Base-by-base conservation (phyloP, 2,888 invertebrate genomes). In the Timandra comae region DNA sequence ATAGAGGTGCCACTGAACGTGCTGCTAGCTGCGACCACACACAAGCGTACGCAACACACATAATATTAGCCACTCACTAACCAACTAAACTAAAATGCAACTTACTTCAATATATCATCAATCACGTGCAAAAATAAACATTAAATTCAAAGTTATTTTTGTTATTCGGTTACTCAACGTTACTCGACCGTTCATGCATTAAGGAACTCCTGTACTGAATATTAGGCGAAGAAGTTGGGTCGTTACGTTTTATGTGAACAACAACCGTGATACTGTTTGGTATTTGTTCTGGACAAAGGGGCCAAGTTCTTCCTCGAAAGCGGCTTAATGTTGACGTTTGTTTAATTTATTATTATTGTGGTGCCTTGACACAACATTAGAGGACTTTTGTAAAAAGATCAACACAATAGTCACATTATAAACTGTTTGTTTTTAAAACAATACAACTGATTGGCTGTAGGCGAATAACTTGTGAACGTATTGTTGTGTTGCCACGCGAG, bases 1-100 rank as follows among this genome's bases (percentile, higher is more conserved):
- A 91, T 89, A 56, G 90, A 88, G 63, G 88, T 87, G 64, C 87
- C 80, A 79, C 88, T 88, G 84, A 82, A 79, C 52, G 87, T 81
- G 80, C 88, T 88, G 82, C 81, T 74, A 59, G 82, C 84, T 81
- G 78, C 65, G 67, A 70, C 71, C 67, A 66, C 74, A 78, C 73
- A 80, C 61, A 75, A 77, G 79, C 78, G 75, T 72, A 73, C 77
- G 77, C 76, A 71, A 75, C 68, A 78, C 76, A 75, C 52, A 76
- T 68, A n/a, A n/a, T n/a, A 80, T 81, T 81, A 82, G 78, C 77
- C 73, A 78, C 81, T 75, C 77, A 24, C 24, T 10, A 10, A 9
- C 7, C 24, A 9, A 5, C 9, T 24, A 9, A 10, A 24, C 22
- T 22, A n/a, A 22, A 22, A 22, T 9, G 8, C 8, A 9, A 22